Evolutionary conservation across 2,888 invertebrate species (phyloP).

Genomic region (Acronicta psi): DNA sequence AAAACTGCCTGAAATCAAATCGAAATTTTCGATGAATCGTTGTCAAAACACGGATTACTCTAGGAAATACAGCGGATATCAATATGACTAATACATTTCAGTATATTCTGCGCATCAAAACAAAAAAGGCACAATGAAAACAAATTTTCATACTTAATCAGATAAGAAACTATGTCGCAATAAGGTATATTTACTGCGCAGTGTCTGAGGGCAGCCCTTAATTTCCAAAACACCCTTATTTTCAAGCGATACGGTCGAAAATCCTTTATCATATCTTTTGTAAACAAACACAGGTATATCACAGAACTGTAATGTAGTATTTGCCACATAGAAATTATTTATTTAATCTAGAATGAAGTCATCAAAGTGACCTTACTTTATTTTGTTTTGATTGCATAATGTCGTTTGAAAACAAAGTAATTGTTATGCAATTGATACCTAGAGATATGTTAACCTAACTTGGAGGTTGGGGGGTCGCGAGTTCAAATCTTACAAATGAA

Average conservation of each 20-base stretch:
- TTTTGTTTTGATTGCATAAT: slow-evolving; percentile 34
- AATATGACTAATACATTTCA: slow-evolving; percentile 45
- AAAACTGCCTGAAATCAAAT: too few species aligned
- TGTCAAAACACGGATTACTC: slow-evolving; percentile 27
- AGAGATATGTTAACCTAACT: slow-evolving; percentile 3
- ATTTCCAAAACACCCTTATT: slow-evolving; percentile 23
- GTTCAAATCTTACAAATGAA: not conserved
- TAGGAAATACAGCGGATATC: slow-evolving; percentile 26
- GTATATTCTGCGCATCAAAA: slow-evolving; percentile 31
- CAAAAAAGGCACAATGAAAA: slow-evolving; percentile 26
- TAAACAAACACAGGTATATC: slow-evolving; percentile 16
- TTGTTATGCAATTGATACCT: slow-evolving; percentile 17
- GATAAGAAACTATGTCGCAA: slow-evolving; percentile 46
- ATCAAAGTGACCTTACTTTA: slow-evolving; percentile 16
- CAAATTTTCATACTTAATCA: slow-evolving; percentile 30
- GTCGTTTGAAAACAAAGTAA: slow-evolving; percentile 18
- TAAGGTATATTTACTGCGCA: slow-evolving; percentile 34
- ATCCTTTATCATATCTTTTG: slow-evolving; percentile 1
- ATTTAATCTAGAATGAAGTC: slow-evolving; percentile 16
- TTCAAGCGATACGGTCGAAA: slow-evolving; percentile 1
- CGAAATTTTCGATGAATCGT: too few species aligned
- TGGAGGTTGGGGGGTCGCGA: not conserved
- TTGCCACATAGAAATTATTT: slow-evolving; percentile 13
- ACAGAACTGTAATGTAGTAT: slow-evolving; percentile 14
- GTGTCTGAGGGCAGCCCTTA: slow-evolving; percentile 30